Evolutionary conservation across 2,888 invertebrate species (phyloP), one percentile per base, ranked within the genome.

Genomic region (Drosophila ustulata): DNA sequence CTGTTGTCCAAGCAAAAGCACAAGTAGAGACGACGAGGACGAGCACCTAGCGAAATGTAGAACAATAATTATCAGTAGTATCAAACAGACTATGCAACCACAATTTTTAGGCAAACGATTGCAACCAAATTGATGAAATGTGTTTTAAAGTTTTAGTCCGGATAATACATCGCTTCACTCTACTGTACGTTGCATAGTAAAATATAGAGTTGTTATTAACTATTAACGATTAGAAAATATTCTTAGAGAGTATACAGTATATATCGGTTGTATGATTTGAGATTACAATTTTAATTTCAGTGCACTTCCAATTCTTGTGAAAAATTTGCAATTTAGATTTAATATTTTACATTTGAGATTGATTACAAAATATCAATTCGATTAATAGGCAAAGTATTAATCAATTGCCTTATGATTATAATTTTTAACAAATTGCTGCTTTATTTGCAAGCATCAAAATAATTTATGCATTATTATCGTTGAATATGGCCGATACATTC

Each of bases 1-100:
- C 28, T 65, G 34, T 28, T 82, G 55, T 69, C 86, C 45, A 85
- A 89, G 70, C 88, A 80, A 30, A 85, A 87, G 75, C 84, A 85
- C 66, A 85, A 85, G 66, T 84, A 88, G 71, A 66, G n/a, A 4
- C 2, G 11, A 34, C 2, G 6, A n/a, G n/a, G 13, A n/a, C 0
- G 4, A 26, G 0, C 9, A 11, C 18, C 8, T 39, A 59, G 41
- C 30, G 23, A 18, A 39, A 52, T 39, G 46, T 81, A 70, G 78
- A 13, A 28, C 50, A 66, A 63, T 64, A 51, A 47, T 58, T 52
- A 47, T 13, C n/a, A 4, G 11, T 37, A 43, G 23, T 43, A 56
- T 6, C 6, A 30, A 30, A 30, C 28, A 18, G 18, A 18, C 18
- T 18, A 32, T 51, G 53, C 52, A 41, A 51, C 61, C 32, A 50